Percentiles rank a stretch among this genome's conserved stretches.
Evolutionary conservation across 2,888 invertebrate species (phyloP).

Genomic region (Corbicula japonica): DNA sequence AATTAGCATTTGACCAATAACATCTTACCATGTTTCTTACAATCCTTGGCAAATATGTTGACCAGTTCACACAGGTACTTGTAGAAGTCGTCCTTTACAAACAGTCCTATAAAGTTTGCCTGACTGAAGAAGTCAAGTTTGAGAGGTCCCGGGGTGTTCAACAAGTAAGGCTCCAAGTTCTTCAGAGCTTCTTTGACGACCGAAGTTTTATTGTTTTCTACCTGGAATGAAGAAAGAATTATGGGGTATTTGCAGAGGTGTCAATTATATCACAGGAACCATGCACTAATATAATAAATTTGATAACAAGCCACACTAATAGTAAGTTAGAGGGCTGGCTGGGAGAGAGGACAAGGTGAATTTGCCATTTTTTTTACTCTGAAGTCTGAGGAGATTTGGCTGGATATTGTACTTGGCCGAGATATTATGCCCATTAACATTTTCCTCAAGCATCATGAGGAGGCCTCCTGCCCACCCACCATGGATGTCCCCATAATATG

Average conservation of each 20-base stretch:
- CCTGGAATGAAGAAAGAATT: too few relatives aligned
- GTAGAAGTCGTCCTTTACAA: slow-evolving; percentile 93
- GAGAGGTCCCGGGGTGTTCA: slow-evolving; percentile 77
- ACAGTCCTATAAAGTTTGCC: slow-evolving; percentile 96
- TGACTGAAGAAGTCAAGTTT: slow-evolving; percentile 93
- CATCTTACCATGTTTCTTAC: slow-evolving; percentile 79
- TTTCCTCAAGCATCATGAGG: too few relatives aligned
- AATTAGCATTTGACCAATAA: background rate
- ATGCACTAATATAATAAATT: background rate
- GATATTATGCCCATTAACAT: too few relatives aligned
- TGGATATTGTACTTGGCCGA: too few relatives aligned
- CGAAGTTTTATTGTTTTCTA: slow-evolving; percentile 81
- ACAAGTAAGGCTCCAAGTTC: slow-evolving; percentile 89
- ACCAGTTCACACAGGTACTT: slow-evolving; percentile 93
- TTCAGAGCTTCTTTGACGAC: slow-evolving; percentile 79
- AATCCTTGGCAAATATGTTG: slow-evolving; percentile 93
- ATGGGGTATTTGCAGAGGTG: background rate
- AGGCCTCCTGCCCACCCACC: too few relatives aligned
- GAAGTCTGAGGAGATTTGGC: too few relatives aligned
- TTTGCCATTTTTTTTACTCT: too few relatives aligned
- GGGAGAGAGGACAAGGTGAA: too few relatives aligned
- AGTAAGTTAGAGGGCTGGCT: background rate
- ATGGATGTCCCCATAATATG: too few relatives aligned
- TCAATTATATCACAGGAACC: too few relatives aligned
- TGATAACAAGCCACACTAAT: background rate